Conservation (phyloP, 1,140 invertebrate genomes). For the Anagrus nilaparvatae region DNA sequence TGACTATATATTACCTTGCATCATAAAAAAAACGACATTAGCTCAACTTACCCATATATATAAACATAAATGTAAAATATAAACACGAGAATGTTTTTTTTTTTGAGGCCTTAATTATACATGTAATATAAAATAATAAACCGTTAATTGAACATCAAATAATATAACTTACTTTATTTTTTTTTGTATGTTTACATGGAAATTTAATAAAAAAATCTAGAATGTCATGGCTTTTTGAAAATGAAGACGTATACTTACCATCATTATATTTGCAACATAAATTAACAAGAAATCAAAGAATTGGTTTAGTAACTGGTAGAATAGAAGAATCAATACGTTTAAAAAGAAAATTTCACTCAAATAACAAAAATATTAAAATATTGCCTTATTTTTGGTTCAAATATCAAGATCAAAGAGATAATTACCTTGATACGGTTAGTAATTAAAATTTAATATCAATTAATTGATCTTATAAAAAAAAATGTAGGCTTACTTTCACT, state of each 20-base stretch:
- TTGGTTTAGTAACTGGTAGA: conserved; percentile 49
- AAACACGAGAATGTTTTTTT: too few relatives aligned
- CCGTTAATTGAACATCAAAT: too few relatives aligned
- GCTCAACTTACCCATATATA: too few relatives aligned
- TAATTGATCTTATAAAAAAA: too few relatives aligned
- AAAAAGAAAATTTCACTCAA: conserved; percentile 20
- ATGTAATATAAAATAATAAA: too few relatives aligned
- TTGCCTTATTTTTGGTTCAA: conserved; percentile 62
- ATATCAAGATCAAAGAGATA: conserved; percentile 48
- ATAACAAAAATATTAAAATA: conserved; percentile 29
- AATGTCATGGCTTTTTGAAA: conserved; percentile 56
- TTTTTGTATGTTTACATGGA: background rate
- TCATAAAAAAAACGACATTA: too few relatives aligned
- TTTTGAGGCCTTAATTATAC: too few relatives aligned
- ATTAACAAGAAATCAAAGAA: conserved; percentile 36
- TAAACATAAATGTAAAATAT: too few relatives aligned
- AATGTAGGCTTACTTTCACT: too few relatives aligned
- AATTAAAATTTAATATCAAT: too few relatives aligned
- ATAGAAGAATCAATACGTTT: conserved; percentile 51
- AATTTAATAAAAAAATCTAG: conserved; percentile 35
- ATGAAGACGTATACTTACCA: conserved; percentile 49
- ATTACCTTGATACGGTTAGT: conserved; percentile 47
- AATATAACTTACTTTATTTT: background rate
- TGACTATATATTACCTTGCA: too few relatives aligned
- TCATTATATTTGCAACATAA: conserved; percentile 54